Evolutionary conservation across 1,140 invertebrate species (phyloP).

Genomic region (Cotesia chilonis): DNA sequence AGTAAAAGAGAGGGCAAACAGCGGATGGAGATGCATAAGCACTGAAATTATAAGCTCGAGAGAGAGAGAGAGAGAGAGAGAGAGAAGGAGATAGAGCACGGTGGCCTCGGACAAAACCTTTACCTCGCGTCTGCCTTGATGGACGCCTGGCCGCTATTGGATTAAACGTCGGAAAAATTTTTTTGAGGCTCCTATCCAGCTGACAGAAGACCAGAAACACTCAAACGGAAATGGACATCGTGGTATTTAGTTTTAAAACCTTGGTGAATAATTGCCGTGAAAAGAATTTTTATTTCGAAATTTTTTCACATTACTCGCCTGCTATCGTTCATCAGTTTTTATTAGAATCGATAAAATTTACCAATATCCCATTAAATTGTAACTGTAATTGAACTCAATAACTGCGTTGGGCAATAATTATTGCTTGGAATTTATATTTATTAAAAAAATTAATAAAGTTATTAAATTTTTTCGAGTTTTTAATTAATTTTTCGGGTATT

Average conservation of each 20-base stretch:
- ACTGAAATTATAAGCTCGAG: slow-evolving; percentile 9
- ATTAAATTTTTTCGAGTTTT: too few species aligned
- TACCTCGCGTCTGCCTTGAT: slow-evolving; percentile 55
- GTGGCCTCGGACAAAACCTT: slow-evolving; percentile 60
- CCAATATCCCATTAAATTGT: slow-evolving; percentile 21
- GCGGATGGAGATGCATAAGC: neutral
- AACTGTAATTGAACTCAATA: slow-evolving; percentile 4
- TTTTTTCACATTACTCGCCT: neutral
- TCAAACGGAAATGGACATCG: slow-evolving; percentile 30
- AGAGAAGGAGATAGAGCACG: slow-evolving; percentile 8
- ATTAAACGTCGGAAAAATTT: slow-evolving; percentile 48
- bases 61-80: neutral
- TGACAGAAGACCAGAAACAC: slow-evolving; percentile 1
- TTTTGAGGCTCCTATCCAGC: neutral
- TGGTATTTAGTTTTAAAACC: slow-evolving; percentile 1
- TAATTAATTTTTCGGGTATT: too few species aligned
- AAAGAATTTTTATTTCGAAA: neutral
- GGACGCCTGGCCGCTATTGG: slow-evolving; percentile 61
- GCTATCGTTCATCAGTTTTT: slow-evolving; percentile 23
- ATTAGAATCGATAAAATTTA: slow-evolving; percentile 22
- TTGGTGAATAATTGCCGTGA: neutral
- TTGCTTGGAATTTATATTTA: neutral
- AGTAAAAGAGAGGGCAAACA: too few species aligned
- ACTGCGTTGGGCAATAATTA: neutral
- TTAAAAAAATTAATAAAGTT: slow-evolving; percentile 18